Evolutionary conservation across 2,888 invertebrate species (phyloP).

Genomic region (Dryobota labecula): DNA sequence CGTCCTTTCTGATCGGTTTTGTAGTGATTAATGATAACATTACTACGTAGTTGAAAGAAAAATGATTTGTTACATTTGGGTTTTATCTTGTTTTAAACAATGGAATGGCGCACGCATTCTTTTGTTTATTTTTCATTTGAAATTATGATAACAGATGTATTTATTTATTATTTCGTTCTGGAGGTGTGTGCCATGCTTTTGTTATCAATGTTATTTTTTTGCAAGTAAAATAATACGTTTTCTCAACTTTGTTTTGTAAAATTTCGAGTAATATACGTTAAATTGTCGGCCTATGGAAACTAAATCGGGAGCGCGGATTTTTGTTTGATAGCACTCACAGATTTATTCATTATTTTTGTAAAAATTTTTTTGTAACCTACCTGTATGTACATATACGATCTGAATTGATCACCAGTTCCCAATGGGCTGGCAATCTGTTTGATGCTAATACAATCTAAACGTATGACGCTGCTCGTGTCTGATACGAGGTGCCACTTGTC

Average conservation of each 20-base stretch:
- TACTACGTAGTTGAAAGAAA: no score
- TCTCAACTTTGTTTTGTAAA: not conserved
- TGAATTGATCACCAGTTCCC: conserved; percentile 26
- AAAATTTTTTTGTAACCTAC: conserved; percentile 17
- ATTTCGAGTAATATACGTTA: conserved; percentile 18
- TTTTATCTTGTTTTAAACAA: not conserved
- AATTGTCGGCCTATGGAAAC: conserved; percentile 41
- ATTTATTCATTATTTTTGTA: conserved; percentile 33
- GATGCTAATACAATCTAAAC: conserved; percentile 49
- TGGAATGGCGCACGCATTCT: not conserved
- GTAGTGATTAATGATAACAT: no score
- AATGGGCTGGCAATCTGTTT: conserved; percentile 42
- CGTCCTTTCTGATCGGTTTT: no score
- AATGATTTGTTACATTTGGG: conserved; percentile 26
- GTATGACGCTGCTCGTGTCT: conserved; percentile 32
- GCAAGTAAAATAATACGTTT: not conserved
- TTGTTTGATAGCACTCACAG: conserved; percentile 7
- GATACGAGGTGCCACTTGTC: conserved; percentile 47
- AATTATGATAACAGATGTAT: not conserved
- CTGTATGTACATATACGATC: not conserved
- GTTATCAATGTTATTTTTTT: not conserved
- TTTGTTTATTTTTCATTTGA: not conserved
- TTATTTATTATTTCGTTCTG: not conserved
- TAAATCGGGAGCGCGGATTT: conserved; percentile 14
- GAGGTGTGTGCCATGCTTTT: not conserved